A percentile compares a stretch with the other conserved stretches of the same genome.
These are phyloP conservation scores for Numida meleagris DNA, from an alignment of 2,113 vertebrate genomes.

Conservation along the genomic window DNA sequence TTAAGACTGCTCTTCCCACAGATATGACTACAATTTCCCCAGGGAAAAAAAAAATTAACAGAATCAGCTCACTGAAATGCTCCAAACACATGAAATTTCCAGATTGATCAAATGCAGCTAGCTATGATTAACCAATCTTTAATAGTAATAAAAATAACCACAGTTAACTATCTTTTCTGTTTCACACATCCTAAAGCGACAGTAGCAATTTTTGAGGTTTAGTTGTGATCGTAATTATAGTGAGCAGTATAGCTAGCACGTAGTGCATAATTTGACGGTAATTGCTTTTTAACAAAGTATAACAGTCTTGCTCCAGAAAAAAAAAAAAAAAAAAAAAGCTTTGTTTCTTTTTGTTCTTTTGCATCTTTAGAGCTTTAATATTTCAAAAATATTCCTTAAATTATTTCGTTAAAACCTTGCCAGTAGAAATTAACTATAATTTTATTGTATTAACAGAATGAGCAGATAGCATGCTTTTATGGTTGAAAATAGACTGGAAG, in stretches of 20 bases:
- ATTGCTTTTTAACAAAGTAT: background rate
- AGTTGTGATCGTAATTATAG: constrained; percentile 46
- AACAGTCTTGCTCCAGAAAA: background rate
- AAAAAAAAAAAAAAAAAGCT: background rate
- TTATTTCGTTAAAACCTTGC: background rate
- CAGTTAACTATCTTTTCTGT: background rate
- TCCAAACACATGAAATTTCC: background rate
- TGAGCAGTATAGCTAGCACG: background rate
- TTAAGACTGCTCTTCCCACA: background rate
- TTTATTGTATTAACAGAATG: background rate
- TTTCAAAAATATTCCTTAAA: background rate
- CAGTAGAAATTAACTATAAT: background rate
- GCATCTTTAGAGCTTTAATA: background rate
- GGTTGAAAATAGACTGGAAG: background rate
- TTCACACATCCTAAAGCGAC: background rate
- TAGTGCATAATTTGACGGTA: constrained; percentile 2
- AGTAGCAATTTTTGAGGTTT: constrained; percentile 36
- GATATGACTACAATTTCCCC: background rate
- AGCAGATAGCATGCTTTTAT: background rate
- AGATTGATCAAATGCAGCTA: constrained; percentile 12
- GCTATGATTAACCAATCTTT: background rate
- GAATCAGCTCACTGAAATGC: background rate
- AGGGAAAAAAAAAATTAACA: background rate
- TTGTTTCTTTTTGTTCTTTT: background rate
- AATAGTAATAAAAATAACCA: background rate